Conservation (phyloP, 2,888 invertebrate genomes). For the Drosophila nr. medialis region DNA sequence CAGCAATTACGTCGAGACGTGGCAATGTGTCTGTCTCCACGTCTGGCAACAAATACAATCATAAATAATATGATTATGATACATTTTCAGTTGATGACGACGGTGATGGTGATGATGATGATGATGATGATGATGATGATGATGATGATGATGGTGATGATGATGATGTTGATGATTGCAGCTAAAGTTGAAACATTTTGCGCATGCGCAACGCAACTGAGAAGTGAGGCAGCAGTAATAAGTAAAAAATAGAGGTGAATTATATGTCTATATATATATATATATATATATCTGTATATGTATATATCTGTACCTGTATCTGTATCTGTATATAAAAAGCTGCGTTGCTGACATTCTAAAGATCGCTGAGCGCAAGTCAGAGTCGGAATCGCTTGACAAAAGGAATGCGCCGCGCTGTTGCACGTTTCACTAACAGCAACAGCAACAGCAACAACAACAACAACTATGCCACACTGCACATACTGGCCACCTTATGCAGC, state of each 20-base stretch:
- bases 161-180: conserved; percentile 12
- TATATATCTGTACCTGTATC: background rate
- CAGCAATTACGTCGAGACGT: conserved; percentile 71
- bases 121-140: background rate
- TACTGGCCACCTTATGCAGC: conserved; percentile 33
- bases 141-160: conserved; percentile 6
- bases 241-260: background rate
- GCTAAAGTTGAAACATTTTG: conserved; percentile 38
- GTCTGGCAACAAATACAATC: conserved; percentile 73
- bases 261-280: background rate
- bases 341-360: conserved; percentile 55
- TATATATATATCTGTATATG: background rate
- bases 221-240: background rate
- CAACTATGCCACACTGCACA: conserved; percentile 23
- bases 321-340: conserved; percentile 8
- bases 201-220: conserved; percentile 38
- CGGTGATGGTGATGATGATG: background rate
- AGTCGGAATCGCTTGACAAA: conserved; percentile 58
- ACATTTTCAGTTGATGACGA: conserved; percentile 47
- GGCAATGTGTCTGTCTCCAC: conserved; percentile 61
- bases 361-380: conserved; percentile 38
- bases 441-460: conserved; percentile 1
- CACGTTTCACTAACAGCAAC: conserved; percentile 47
- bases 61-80: conserved; percentile 80
- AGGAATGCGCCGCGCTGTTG: conserved; percentile 60